Conservation (phyloP, 2,113 vertebrate species). For the Bagarius yarrelli region DNA sequence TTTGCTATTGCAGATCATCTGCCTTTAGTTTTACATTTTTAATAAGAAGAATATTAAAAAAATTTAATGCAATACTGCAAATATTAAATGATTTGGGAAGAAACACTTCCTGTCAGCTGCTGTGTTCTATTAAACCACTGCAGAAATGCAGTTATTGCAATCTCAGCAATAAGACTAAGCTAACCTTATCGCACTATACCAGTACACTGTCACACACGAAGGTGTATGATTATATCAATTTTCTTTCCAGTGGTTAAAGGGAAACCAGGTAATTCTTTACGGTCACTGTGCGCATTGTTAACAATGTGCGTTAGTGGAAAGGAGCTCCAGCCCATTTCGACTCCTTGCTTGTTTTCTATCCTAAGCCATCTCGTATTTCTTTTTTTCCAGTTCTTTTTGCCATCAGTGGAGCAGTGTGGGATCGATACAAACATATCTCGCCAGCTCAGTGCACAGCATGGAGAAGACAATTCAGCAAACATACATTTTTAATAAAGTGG, state of each 20-base stretch:
- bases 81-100: slow-evolving; percentile 11
- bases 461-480: slow-evolving; percentile 69
- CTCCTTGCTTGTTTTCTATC: slow-evolving; percentile 22
- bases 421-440: slow-evolving; percentile 56
- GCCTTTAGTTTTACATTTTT: background rate
- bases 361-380: slow-evolving; percentile 28
- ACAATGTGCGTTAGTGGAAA: background rate
- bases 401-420: slow-evolving; percentile 38
- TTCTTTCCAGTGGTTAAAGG: background rate
- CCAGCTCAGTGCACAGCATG: slow-evolving; percentile 58
- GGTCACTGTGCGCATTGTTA: background rate
- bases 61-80: background rate
- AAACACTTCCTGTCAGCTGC: background rate
- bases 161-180: background rate
- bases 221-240: slow-evolving; percentile 10
- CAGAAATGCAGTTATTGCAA: background rate
- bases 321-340: slow-evolving; percentile 14
- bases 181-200: background rate
- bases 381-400: slow-evolving; percentile 38
- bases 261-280: background rate
- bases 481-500: slow-evolving; percentile 75
- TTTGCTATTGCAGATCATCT: background rate
- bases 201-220: background rate
- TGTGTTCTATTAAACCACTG: background rate
- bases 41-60: background rate